Percentiles rank a stretch among this genome's conserved stretches.
phyloP scores from a whole-genome alignment of 2,113 vertebrate species.

The Sigmodon hispidus region DNA sequence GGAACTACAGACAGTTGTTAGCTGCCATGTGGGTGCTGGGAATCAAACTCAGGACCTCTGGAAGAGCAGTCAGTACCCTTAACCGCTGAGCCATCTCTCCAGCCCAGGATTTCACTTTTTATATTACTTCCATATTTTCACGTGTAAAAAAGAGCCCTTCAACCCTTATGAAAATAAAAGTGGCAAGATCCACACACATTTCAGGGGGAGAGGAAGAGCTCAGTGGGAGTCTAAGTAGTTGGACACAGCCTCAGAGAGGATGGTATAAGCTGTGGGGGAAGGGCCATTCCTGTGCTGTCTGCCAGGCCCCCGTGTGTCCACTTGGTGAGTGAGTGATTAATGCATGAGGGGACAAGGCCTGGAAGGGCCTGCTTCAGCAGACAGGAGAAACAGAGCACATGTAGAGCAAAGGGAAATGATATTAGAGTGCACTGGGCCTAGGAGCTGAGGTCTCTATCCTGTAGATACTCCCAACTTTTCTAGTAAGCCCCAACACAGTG shows the following conservation, averaged over 20 bases:
- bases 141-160: constrained; percentile 2
- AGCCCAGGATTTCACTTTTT: too few relatives aligned
- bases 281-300: neutral
- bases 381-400: neutral
- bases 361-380: neutral
- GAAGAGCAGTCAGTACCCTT: too few relatives aligned
- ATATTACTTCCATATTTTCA: constrained; percentile 16
- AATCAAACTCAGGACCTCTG: too few relatives aligned
- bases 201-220: neutral
- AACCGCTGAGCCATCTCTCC: too few relatives aligned
- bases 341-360: neutral
- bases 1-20: too few relatives aligned
- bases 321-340: neutral
- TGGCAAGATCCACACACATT: neutral
- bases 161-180: constrained; percentile 41
- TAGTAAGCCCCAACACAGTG: neutral
- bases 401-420: constrained; percentile 5
- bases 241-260: neutral
- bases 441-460: neutral
- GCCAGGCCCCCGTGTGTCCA: neutral
- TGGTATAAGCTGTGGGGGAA: neutral
- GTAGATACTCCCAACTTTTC: neutral
- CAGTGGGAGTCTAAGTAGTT: neutral
- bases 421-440: neutral
- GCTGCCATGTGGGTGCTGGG: too few relatives aligned